Evolutionary conservation across 2,113 vertebrate genomes (phyloP).

Genomic region (Ramphastos sulfuratus): DNA sequence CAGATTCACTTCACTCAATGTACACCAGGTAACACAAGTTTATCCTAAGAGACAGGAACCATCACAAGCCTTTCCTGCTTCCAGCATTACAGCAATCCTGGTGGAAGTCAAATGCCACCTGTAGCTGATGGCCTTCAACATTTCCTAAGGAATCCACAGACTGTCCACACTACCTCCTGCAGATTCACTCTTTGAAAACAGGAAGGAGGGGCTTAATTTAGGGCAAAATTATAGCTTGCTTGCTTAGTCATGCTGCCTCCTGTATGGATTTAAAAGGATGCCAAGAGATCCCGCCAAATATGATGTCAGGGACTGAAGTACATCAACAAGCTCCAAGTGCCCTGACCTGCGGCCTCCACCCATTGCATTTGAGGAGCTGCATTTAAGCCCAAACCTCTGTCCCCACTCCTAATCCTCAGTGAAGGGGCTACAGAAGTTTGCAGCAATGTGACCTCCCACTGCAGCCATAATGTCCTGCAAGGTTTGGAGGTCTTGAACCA

Average conservation of each 20-base stretch:
- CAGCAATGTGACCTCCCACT: neutral
- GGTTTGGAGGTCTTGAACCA: neutral
- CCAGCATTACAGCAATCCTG: neutral
- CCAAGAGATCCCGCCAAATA: neutral
- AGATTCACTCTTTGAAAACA: neutral
- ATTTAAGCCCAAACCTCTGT: neutral
- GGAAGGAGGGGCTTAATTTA: slow-evolving; percentile 4
- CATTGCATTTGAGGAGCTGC: neutral
- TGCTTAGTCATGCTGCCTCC: slow-evolving; percentile 11
- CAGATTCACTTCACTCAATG: accelerated
- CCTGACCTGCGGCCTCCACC: neutral
- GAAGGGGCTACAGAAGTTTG: neutral
- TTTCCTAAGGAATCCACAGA: neutral
- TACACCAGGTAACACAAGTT: accelerated
- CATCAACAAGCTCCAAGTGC: neutral
- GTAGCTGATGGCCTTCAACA: neutral
- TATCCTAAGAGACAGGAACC: neutral
- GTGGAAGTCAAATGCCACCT: neutral
- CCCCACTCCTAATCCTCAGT: neutral
- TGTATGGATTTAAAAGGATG: neutral
- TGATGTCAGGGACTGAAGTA: neutral
- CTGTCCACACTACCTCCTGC: neutral
- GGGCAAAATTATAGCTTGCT: neutral
- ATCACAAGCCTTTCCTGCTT: neutral
- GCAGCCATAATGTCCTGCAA: neutral